phyloP scores from a whole-genome alignment of 2,113 vertebrate species.

The Brienomyrus longianalis region DNA sequence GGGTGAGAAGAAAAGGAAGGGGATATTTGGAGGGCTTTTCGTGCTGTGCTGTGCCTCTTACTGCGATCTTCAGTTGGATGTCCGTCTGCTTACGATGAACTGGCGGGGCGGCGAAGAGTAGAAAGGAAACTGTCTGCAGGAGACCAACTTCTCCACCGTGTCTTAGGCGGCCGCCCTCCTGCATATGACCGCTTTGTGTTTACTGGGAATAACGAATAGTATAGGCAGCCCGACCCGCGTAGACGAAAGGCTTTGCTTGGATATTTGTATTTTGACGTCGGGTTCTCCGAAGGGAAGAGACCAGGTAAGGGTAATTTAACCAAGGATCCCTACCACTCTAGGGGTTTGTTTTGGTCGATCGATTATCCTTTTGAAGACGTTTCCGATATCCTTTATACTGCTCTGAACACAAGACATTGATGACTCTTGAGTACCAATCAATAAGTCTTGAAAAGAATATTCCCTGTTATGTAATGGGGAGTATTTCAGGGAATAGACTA shows the following conservation, averaged over 20 bases:
- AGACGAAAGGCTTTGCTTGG: not conserved
- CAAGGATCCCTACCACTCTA: not conserved
- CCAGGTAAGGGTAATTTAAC: not conserved
- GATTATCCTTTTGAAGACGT: not conserved
- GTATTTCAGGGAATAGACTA: not conserved
- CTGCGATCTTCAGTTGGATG: not conserved
- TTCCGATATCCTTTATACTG: not conserved
- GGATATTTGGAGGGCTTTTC: not conserved
- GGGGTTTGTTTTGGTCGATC: not conserved
- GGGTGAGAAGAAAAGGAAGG: not conserved
- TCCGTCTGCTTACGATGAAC: not conserved
- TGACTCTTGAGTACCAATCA: not conserved
- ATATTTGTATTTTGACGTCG: not conserved
- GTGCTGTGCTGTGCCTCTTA: not conserved
- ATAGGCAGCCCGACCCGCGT: not conserved
- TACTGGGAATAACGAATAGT: not conserved
- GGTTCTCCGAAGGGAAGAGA: not conserved
- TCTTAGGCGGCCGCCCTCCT: not conserved
- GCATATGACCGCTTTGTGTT: not conserved
- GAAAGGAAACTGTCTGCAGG: not conserved
- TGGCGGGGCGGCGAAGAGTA: not conserved
- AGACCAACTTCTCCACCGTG: not conserved
- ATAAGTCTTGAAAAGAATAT: not conserved
- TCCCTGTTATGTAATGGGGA: not conserved
- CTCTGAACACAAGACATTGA: not conserved